These are phyloP conservation scores for Chondrilla cf. caribensis DNA, from an alignment of 37 sponge, comb jelly and placozoan genomes.

Conservation along the genomic window DNA sequence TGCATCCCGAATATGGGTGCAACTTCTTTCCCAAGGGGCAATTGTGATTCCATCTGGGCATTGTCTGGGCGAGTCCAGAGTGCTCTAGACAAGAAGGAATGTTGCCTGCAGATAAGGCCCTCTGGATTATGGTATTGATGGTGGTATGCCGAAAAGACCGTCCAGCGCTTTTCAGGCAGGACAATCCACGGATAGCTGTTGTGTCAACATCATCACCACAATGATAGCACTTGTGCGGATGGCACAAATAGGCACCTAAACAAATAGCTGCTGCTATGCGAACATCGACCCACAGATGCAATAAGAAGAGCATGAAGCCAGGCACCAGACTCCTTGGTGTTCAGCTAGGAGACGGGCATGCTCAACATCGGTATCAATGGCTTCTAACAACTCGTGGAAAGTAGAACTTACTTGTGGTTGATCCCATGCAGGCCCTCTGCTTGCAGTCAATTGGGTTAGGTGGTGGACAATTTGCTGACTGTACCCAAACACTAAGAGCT, in stretches of 20 bases:
- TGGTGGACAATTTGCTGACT: background rate
- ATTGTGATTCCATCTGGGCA: background rate
- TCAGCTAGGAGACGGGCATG: conserved; percentile 10
- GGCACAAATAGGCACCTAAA: background rate
- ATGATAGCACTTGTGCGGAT: background rate
- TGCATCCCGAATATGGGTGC: background rate
- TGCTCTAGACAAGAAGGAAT: background rate
- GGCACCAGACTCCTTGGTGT: background rate
- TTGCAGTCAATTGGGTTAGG: background rate
- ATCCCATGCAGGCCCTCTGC: conserved; percentile 15
- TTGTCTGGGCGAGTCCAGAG: background rate
- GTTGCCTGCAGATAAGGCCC: background rate
- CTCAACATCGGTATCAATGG: background rate
- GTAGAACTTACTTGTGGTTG: background rate
- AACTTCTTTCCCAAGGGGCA: background rate
- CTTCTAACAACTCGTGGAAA: background rate
- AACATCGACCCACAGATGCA: background rate
- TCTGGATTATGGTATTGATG: conserved; percentile 2
- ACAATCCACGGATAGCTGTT: background rate
- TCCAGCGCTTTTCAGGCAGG: background rate
- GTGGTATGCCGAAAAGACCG: background rate
- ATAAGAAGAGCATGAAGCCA: background rate
- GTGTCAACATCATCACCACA: background rate
- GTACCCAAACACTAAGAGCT: background rate
- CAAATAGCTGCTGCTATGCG: conserved; percentile 1